phyloP scores from a whole-genome alignment of 2,888 invertebrate genomes.

The Drosophila limbata region DNA sequence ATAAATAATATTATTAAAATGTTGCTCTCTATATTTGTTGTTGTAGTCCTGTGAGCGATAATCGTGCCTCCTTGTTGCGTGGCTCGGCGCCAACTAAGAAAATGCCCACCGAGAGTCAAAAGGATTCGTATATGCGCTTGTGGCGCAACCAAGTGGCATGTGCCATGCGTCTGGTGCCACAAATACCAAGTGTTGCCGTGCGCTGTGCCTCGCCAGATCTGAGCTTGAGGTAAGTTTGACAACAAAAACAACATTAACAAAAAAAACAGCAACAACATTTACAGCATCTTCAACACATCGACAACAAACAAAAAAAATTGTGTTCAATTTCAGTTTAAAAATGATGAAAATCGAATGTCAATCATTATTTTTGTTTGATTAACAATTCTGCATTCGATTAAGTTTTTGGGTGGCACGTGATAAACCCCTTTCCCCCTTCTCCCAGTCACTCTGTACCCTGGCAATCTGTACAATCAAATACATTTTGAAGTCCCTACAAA shows the following conservation, averaged over 20 bases:
- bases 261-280: conserved; percentile 7
- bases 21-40: no score
- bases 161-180: conserved; percentile 98
- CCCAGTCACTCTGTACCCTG: neutral
- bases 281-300: conserved; percentile 25
- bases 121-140: conserved; percentile 97
- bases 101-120: conserved; percentile 92
- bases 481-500: neutral
- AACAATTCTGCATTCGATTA: conserved; percentile 59
- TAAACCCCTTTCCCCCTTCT: neutral
- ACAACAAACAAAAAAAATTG: neutral
- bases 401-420: conserved; percentile 40
- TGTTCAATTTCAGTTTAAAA: conserved; percentile 17
- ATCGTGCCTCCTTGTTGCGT: conserved; percentile 96
- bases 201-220: conserved; percentile 97
- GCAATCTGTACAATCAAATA: neutral
- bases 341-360: conserved; percentile 26
- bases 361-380: conserved; percentile 58
- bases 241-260: neutral
- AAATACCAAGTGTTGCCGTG: conserved; percentile 93
- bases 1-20: neutral
- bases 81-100: conserved; percentile 95
- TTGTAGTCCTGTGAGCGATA: conserved; percentile 96
- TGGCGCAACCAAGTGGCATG: conserved; percentile 99
- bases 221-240: conserved; percentile 90